Evolutionary conservation across 2,888 invertebrate genomes (phyloP), one percentile per base, ranked within the genome.

Genomic region (Drosophila villosipedis): DNA sequence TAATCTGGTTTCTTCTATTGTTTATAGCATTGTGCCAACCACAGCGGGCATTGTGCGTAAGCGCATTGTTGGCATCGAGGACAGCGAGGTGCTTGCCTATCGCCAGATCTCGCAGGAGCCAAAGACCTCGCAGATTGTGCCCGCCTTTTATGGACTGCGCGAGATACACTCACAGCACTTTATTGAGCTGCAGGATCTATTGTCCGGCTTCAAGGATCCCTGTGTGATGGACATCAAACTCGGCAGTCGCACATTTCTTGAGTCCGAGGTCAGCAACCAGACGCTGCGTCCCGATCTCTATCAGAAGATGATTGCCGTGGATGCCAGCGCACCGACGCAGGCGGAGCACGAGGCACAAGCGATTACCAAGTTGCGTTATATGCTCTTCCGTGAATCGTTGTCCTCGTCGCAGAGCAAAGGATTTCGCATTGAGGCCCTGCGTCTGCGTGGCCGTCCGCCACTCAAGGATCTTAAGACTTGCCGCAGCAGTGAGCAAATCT

Each of bases 211-310:
- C 94, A 95, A 95, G 86, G 97, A 99, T 94, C 98, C 98, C 0
- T 96, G 97, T 91, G 98, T 99, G 1, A 99, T 99, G 96, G 99
- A 99, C 93, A 96, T 99, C 73, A 99, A 99, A 94, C 97, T 99
- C 95, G 99, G 99, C 52, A 97, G 97, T 3, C 95, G 99, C 90
- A 99, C 99, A 28, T 99, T 99, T 93, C 95, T 99, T 47, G 99
- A 99, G 93, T 96, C 96, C 3, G 99, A 99, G 94, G 99, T 99
- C 49, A 96, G 96, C 91, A 99, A 99, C 92, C 96, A 96, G 31
- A 95, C 95, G 53, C 96, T 97, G 25, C 95, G 99, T 58, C 92
- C 95, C 5, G 99, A 99, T 94, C 94, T 99, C 41, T 99, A 98
- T 93, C 96, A 97, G 85, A 99, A 99, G 94, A 99, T 99, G 99